phyloP scores from a whole-genome alignment of 1,140 invertebrate species.

The Spodoptera frugiperda region DNA sequence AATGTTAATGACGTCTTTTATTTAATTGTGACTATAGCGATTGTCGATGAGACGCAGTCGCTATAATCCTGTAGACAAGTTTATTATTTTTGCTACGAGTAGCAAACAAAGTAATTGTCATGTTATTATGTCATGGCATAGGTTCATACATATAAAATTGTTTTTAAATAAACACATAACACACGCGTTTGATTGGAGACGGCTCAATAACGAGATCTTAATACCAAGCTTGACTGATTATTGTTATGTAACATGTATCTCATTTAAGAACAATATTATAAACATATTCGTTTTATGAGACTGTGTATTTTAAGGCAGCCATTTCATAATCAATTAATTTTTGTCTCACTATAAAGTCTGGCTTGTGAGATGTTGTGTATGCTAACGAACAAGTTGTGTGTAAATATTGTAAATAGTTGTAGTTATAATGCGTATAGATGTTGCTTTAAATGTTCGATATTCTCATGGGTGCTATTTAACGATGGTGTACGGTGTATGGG shows the following conservation, averaged over 20 bases:
- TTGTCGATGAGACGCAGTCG: background rate
- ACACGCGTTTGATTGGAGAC: conserved; percentile 47
- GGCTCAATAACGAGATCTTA: conserved; percentile 70
- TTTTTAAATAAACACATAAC: conserved; percentile 38
- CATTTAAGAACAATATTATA: conserved; percentile 79
- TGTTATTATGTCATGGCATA: conserved; percentile 6
- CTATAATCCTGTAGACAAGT: background rate
- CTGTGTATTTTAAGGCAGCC: conserved; percentile 80
- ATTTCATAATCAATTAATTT: conserved; percentile 69
- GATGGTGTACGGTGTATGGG: conserved; percentile 78
- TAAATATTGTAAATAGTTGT: conserved; percentile 76
- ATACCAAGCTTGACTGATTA: conserved; percentile 74
- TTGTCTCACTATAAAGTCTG: conserved; percentile 45
- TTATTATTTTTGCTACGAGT: background rate
- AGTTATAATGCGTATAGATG: conserved; percentile 63
- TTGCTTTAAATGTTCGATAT: conserved; percentile 82
- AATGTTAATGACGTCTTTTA: background rate
- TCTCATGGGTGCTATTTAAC: conserved; percentile 84
- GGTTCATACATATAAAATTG: conserved; percentile 15
- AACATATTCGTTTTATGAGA: conserved; percentile 77
- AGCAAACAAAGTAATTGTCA: background rate
- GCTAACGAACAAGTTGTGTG: conserved; percentile 61
- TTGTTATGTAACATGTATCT: conserved; percentile 75
- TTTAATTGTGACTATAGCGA: background rate
- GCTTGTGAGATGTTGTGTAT: conserved; percentile 53